Evolutionary conservation across 2,888 invertebrate species (phyloP).

Genomic region (Junonia oenone): DNA sequence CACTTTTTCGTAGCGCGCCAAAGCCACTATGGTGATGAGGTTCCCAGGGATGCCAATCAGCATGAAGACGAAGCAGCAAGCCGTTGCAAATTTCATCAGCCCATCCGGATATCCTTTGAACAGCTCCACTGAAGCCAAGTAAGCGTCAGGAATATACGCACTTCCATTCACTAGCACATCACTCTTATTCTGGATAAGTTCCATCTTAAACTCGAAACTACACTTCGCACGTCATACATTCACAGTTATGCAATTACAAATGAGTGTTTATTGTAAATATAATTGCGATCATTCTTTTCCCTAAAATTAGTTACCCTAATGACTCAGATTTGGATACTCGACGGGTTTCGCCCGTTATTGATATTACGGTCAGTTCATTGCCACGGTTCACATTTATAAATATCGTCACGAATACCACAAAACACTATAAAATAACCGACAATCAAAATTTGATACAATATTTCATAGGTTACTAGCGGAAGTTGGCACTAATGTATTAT

Average conservation of each 20-base stretch:
- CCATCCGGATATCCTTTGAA: slow-evolving; percentile 84
- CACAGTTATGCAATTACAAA: slow-evolving; percentile 50
- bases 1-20: slow-evolving; percentile 87
- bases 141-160: slow-evolving; percentile 44
- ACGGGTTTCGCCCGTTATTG: slow-evolving; percentile 46
- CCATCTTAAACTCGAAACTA: slow-evolving; percentile 34
- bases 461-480: neutral
- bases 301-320: slow-evolving; percentile 56
- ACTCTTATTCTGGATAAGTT: slow-evolving; percentile 23
- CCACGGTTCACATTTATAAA: neutral
- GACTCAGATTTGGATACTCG: slow-evolving; percentile 50
- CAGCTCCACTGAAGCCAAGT: slow-evolving; percentile 62
- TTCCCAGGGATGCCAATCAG: slow-evolving; percentile 89
- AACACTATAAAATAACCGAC: neutral
- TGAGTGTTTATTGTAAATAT: slow-evolving; percentile 44
- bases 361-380: slow-evolving; percentile 33
- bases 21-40: slow-evolving; percentile 86
- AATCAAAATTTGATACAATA: neutral
- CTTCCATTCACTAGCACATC: slow-evolving; percentile 25
- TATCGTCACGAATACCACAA: neutral
- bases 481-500: neutral
- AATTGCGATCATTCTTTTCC: slow-evolving; percentile 40
- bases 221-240: slow-evolving; percentile 38
- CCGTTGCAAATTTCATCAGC: slow-evolving; percentile 83
- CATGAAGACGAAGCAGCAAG: slow-evolving; percentile 86